phyloP scores from a whole-genome alignment of 2,888 invertebrate species.

The Acleris emargana region DNA sequence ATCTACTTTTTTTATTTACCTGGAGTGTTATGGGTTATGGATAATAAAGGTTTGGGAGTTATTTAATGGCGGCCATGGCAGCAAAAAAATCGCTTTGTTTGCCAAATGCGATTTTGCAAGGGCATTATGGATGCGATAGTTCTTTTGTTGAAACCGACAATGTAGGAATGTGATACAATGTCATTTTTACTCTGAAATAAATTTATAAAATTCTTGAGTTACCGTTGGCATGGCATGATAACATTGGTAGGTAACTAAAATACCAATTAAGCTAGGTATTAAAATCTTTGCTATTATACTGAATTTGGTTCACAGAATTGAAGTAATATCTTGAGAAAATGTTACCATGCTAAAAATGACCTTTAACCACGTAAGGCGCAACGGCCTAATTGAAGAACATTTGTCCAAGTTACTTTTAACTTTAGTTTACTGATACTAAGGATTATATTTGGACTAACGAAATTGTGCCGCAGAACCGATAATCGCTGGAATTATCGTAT shows the following conservation, averaged over 20 bases:
- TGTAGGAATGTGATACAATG: slow-evolving; percentile 49
- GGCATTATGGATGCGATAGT: slow-evolving; percentile 58
- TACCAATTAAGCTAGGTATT: no score
- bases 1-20: slow-evolving; percentile 64
- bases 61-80: slow-evolving; percentile 76
- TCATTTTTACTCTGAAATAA: neutral
- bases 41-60: slow-evolving; percentile 57
- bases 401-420: no score
- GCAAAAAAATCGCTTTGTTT: slow-evolving; percentile 63
- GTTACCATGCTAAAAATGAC: no score
- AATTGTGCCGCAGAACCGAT: no score
- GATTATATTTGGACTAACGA: no score
- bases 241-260: neutral
- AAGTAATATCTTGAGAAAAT: no score
- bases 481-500: no score
- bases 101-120: slow-evolving; percentile 71
- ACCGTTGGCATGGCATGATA: neutral
- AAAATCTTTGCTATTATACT: no score
- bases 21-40: slow-evolving; percentile 62
- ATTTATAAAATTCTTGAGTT: neutral
- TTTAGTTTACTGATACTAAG: no score
- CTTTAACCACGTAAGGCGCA: no score
- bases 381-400: no score
- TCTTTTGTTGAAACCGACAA: slow-evolving; percentile 66
- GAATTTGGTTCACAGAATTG: no score